phyloP scores from a whole-genome alignment of 1,140 invertebrate genomes.

The Zophobas atratus region DNA sequence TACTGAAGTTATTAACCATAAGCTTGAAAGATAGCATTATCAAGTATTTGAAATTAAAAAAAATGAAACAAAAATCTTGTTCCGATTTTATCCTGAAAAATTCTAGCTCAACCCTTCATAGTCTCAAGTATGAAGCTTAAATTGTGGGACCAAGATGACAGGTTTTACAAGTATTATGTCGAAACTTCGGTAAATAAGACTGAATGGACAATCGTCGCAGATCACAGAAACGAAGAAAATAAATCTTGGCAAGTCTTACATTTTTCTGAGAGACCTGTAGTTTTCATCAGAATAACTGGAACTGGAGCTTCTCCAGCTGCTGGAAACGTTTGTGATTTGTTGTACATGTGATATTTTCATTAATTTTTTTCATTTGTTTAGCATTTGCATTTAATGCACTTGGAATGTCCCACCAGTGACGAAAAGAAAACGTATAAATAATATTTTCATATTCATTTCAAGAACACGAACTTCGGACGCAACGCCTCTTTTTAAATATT shows the following conservation, averaged over 20 bases:
- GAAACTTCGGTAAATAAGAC: not conserved
- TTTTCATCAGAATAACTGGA: constrained; percentile 9
- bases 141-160: not conserved
- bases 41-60: not conserved
- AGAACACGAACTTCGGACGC: too few relatives aligned
- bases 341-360: too few relatives aligned
- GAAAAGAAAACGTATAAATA: too few relatives aligned
- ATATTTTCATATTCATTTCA: too few relatives aligned
- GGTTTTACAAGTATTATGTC: not conserved
- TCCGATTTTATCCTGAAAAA: not conserved
- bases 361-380: too few relatives aligned
- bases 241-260: not conserved
- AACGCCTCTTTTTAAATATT: too few relatives aligned
- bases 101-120: constrained; percentile 1
- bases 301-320: not conserved
- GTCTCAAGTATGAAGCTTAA: not conserved
- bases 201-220: not conserved
- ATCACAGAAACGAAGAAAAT: not conserved
- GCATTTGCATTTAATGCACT: too few relatives aligned
- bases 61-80: not conserved
- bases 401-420: too few relatives aligned
- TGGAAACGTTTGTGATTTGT: too few relatives aligned
- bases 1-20: not conserved
- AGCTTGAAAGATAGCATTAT: not conserved
- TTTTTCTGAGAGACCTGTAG: not conserved